Base-by-base conservation (phyloP, 1,140 invertebrate genomes). In the Goniozus legneri region DNA sequence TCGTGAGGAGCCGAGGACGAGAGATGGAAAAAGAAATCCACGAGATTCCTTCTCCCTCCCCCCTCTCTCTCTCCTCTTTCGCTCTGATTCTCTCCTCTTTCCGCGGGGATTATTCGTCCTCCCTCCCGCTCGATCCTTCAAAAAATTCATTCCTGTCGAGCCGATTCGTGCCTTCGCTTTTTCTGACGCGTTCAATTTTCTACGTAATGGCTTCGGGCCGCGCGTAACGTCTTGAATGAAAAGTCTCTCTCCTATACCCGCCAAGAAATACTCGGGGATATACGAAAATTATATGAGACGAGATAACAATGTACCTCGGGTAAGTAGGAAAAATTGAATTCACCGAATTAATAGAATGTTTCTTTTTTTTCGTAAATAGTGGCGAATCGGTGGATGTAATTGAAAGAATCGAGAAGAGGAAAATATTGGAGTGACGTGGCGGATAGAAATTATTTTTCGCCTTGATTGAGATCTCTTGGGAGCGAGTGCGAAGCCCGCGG, bases 401-500 rank as follows among this genome's bases (percentile, higher is more conserved):
- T n/a, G n/a, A n/a, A n/a, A n/a, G n/a, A n/a, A n/a, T n/a, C n/a
- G n/a, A n/a, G n/a, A n/a, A n/a, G n/a, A n/a, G n/a, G n/a, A n/a
- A n/a, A n/a, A n/a, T n/a, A n/a, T n/a, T n/a, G n/a, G n/a, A n/a
- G n/a, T n/a, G n/a, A n/a, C n/a, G n/a, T n/a, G n/a, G n/a, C n/a
- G n/a, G n/a, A n/a, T 54, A 52, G 47, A 59, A 64, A 67, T 71
- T 69, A 71, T 69, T 72, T 64, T 71, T 65, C 61, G 61, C 61
- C 62, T 66, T 74, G 71, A 74, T 74, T 74, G 70, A 60, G 61
- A 63, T 69, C 71, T 68, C 71, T 40, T 47, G 71, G 64, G 71
- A 60, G 47, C 53, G 38, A 22, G 47, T 20, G 27, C 32, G 41
- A 20, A 18, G 47, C 38, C 43, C 45, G 50, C 37, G 44, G 50